These are phyloP conservation scores for Tapera naevia DNA, from an alignment of 2,797 vertebrate species.

Conservation along the genomic window DNA sequence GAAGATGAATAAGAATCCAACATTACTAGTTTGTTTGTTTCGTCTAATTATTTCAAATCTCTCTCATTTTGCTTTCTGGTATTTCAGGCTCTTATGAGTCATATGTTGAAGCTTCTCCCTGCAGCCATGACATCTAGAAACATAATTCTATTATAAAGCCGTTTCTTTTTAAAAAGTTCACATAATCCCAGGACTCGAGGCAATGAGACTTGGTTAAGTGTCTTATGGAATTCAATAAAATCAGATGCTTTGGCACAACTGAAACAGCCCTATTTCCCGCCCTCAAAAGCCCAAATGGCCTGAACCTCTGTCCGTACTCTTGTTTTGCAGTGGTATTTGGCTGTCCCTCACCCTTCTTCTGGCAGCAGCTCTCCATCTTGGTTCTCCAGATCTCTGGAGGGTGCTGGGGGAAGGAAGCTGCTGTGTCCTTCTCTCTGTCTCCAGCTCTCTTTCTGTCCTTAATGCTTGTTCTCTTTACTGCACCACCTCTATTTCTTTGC, in stretches of 20 bases:
- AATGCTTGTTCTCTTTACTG: neutral
- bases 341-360: neutral
- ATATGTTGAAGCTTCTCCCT: constrained; percentile 14
- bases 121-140: constrained; percentile 17
- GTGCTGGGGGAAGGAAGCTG: neutral
- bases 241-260: neutral
- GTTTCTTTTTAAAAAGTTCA: neutral
- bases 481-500: neutral
- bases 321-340: neutral
- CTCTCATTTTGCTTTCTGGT: constrained; percentile 24
- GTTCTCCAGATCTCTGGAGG: neutral
- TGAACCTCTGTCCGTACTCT: neutral
- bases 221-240: constrained; percentile 5
- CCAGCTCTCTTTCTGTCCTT: neutral
- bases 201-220: neutral
- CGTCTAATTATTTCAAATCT: neutral
- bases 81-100: constrained; percentile 21
- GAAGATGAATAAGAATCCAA: neutral
- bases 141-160: neutral
- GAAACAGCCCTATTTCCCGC: neutral
- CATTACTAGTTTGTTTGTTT: neutral
- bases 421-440: neutral
- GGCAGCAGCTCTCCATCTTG: neutral
- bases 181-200: neutral
- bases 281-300: neutral